Conservation (phyloP, 2,797 vertebrate genomes). For the Astyanax mexicanus region DNA sequence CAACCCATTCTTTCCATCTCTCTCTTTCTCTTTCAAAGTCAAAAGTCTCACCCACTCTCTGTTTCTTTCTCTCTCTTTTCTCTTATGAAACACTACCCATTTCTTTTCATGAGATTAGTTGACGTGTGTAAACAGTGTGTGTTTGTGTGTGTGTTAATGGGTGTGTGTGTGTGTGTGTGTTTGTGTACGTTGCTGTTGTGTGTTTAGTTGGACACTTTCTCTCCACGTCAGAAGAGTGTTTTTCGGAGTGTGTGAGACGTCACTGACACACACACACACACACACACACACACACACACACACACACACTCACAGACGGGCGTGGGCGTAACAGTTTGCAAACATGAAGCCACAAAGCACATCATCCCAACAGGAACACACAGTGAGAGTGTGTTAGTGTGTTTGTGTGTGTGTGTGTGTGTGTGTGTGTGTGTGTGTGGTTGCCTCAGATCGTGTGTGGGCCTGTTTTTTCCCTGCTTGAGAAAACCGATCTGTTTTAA, state of each 20-base stretch:
- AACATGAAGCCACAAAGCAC: slow-evolving; percentile 74
- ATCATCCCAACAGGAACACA: slow-evolving; percentile 74
- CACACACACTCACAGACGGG: too few species aligned
- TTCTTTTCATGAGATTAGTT: slow-evolving; percentile 66
- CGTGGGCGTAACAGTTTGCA: slow-evolving; percentile 73
- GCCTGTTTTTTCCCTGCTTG: slow-evolving; percentile 72
- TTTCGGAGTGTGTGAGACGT: slow-evolving; percentile 56
- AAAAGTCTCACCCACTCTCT: slow-evolving; percentile 39
- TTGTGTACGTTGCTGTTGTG: slow-evolving; percentile 80
- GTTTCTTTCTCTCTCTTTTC: slow-evolving; percentile 27
- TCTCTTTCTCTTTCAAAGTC: slow-evolving; percentile 43
- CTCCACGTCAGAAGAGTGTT: slow-evolving; percentile 75
- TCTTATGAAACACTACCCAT: slow-evolving; percentile 69
- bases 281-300: too few species aligned
- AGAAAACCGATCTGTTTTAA: slow-evolving; percentile 86
- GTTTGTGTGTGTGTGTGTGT: too few species aligned
- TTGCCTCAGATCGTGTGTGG: slow-evolving; percentile 79
- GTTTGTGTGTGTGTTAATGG: slow-evolving; percentile 19
- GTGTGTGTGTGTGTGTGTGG: slow-evolving; percentile 64
- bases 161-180: slow-evolving; percentile 29
- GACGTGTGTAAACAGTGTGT: slow-evolving; percentile 59
- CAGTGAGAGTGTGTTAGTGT: slow-evolving; percentile 64
- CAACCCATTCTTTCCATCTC: too few species aligned
- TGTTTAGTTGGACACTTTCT: slow-evolving; percentile 72
- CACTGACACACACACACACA: slow-evolving; percentile 60